These are phyloP conservation scores for Scalopus aquaticus DNA, from an alignment of 2,113 vertebrate genomes.

Conservation along the genomic window DNA sequence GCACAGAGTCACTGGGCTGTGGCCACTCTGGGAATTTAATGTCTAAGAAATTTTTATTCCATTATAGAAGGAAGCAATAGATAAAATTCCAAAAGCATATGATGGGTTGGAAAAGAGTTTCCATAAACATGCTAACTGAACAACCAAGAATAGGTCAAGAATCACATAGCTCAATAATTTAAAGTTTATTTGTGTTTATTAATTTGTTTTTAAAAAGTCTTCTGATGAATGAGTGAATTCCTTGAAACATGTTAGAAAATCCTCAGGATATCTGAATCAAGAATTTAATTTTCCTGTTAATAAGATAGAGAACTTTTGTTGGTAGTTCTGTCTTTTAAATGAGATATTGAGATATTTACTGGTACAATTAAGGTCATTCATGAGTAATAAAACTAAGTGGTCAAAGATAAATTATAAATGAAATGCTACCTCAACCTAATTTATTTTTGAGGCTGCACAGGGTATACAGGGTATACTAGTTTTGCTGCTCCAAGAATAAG, in stretches of 20 bases:
- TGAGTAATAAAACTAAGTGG: too few relatives aligned
- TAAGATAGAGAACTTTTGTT: neutral
- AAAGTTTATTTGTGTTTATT: neutral
- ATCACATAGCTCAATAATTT: neutral
- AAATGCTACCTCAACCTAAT: neutral
- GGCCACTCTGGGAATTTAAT: neutral
- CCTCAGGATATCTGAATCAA: neutral
- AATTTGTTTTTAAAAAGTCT: neutral
- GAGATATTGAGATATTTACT: neutral
- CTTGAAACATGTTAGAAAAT: conserved; percentile 30
- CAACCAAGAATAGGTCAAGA: neutral
- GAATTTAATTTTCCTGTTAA: neutral
- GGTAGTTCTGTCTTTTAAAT: neutral
- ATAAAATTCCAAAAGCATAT: neutral
- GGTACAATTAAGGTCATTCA: neutral
- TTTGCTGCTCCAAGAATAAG: neutral
- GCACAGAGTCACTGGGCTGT: neutral
- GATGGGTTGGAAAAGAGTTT: neutral
- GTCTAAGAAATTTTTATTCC: neutral
- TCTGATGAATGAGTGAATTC: neutral
- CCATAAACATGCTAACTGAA: neutral
- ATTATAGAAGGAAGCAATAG: conserved; percentile 3
- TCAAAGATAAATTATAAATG: neutral
- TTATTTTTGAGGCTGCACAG: neutral
- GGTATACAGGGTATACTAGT: too few relatives aligned